Base-by-base conservation (phyloP, 2,797 vertebrate species). In the Ctenochaetus hawaiiensis region DNA sequence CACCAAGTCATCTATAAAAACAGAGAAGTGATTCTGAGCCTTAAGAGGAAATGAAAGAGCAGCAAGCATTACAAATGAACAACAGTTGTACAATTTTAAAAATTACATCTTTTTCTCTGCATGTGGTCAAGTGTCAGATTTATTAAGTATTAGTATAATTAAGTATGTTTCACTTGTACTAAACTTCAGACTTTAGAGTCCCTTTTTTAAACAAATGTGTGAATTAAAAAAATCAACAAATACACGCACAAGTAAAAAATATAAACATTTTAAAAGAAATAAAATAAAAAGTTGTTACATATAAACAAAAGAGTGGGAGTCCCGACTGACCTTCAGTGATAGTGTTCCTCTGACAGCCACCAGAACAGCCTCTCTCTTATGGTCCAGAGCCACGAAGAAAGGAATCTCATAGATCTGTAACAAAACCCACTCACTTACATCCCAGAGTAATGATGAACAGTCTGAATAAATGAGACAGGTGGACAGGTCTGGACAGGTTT, bases 341-440 rank as follows among this genome's bases (percentile, higher is more conserved):
- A 99, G 93, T 0, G 98, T 99, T 85, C 98, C 98, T 90, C 98
- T 96, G 81, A 99, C 96, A 8, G 98, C 96, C 5, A 99, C 97
- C 75, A 99, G 94, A 12, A 99, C 93, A 0, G 97, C 94, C 86
- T 99, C 97, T 53, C 95, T 96, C 92, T 96, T 96, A 85, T 99
- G 98, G 90, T 99, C 98, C 93, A 99, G 92, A 51, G 97, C 97
- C 89, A 99, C 98, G 9, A 94, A 96, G 88, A 99, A 99, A 0
- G 98, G 98, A 65, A 99, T 97, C 93, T 99, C 98, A 5, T 97
- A 99, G 72, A 99, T 97, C 98, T 99, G 89, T 5, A 85, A 77
- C 34, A 80, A 47, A 85, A 41, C 10, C 39, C 39, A 12, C 39
- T 9, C 8, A 41, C 39, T 9, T 9, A 41, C 11, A 41, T 11